Conservation (phyloP, 2,797 vertebrate species). For the Sebastes paucispinis region DNA sequence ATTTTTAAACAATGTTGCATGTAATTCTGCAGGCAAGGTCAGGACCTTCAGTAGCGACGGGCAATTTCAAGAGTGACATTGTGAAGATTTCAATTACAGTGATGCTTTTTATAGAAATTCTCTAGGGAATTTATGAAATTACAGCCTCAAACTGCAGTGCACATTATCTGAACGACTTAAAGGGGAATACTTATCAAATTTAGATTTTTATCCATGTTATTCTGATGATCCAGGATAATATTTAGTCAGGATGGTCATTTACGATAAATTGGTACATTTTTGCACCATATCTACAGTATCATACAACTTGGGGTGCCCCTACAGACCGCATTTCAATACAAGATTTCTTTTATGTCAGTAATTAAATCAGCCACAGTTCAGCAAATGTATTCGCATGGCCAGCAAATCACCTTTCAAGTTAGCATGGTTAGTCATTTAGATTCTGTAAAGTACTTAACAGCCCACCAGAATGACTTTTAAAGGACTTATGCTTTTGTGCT, state of each 20-base stretch:
- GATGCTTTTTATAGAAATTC: constrained; percentile 51
- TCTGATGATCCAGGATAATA: neutral
- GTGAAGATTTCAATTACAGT: constrained; percentile 41
- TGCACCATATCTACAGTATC: neutral
- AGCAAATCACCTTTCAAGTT: neutral
- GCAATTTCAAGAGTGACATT: constrained; percentile 14
- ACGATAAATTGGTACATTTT: neutral
- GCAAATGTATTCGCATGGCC: neutral
- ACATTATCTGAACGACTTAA: neutral
- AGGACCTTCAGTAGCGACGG: neutral
- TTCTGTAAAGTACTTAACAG: neutral
- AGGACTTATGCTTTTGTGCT: neutral
- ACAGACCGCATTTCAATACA: neutral
- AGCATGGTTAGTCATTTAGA: neutral
- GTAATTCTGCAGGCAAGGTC: neutral
- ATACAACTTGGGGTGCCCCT: neutral
- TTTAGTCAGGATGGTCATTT: neutral
- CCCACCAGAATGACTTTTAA: neutral
- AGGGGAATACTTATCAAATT: neutral
- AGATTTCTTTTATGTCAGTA: neutral
- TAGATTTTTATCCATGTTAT: neutral
- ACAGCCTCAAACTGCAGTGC: constrained; percentile 19
- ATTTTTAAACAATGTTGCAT: neutral
- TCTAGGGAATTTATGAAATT: constrained; percentile 32
- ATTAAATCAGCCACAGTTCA: neutral